Evolutionary conservation across 2,888 invertebrate species (phyloP).

Genomic region (Rugalucina vietnamica): DNA sequence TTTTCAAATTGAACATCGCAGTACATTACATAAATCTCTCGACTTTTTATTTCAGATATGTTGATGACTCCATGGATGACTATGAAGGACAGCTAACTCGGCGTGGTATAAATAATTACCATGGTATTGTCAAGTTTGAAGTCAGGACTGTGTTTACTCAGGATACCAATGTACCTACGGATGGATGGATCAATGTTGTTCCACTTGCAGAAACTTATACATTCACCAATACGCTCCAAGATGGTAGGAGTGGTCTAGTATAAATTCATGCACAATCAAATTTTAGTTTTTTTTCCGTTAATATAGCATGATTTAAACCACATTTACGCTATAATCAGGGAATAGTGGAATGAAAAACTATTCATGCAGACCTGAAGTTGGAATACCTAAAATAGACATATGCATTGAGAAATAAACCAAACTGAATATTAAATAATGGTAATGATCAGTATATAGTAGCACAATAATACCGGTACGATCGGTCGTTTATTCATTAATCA

Average conservation of each 20-base stretch:
- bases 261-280: not conserved
- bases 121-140: conserved; percentile 63
- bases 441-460: no score
- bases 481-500: no score
- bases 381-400: no score
- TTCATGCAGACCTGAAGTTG: no score
- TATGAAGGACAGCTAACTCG: conserved; percentile 36
- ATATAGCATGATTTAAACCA: not conserved
- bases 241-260: not conserved
- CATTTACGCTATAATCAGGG: no score
- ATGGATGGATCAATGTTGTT: conserved; percentile 30
- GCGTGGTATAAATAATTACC: conserved; percentile 37
- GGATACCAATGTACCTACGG: not conserved
- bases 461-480: no score
- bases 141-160: conserved; percentile 20
- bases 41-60: conserved; percentile 43
- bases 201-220: conserved; percentile 20
- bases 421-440: no score
- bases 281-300: not conserved
- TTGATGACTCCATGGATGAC: conserved; percentile 45
- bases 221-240: not conserved
- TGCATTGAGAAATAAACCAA: no score
- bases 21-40: no score
- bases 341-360: no score
- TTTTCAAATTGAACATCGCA: no score